Base-by-base conservation (phyloP, 1,140 invertebrate genomes). In the Drosophila malerkotliana region DNA sequence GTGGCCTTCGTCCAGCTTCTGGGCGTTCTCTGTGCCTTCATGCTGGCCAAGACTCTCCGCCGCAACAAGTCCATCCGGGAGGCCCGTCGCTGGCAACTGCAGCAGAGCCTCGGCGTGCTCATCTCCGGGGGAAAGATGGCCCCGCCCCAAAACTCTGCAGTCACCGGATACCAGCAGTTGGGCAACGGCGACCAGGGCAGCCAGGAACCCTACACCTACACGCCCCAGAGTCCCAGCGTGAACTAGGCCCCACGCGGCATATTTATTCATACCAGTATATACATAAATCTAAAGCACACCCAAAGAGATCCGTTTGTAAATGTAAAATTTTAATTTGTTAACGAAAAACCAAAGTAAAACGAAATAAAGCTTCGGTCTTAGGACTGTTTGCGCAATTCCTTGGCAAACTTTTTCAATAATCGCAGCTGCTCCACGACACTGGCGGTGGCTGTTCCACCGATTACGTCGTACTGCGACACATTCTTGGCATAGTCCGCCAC, bases 21-120 rank as follows among this genome's bases (percentile, higher is more conserved):
- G 75, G 97, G 97, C 53, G 95, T 98, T 15, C 93, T 97, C 59
- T 98, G 97, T 81, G 96, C 97, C 3, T 96, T 96, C 90, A 96
- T 96, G 92, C 92, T 98, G 87, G 97, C 96, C 48, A 95, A 95
- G 78, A 95, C 96, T 0, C 95, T 98, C 77, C 94, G 96, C 67
- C 95, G 95, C 77, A 95, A 97, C 69, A 96, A 96, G 84, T 94
- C 94, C 1, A 94, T 96, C 71, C 93, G 94, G 44, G 94, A 95
- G 75, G 93, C 94, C 51, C 93, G 94, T 45, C 93, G 94, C 32
- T 95, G 95, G 94, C 94, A 96, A 92, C 88, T 94, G n/a, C 92
- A 94, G 47, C 93, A 94, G 63, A 93, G 92, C 44, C 87, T 95
- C 2, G 92, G 91, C n/a, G 88, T 92, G 1, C 67, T 91, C 26